Conservation (phyloP, 2,888 invertebrate species). For the Polietes domitor region DNA sequence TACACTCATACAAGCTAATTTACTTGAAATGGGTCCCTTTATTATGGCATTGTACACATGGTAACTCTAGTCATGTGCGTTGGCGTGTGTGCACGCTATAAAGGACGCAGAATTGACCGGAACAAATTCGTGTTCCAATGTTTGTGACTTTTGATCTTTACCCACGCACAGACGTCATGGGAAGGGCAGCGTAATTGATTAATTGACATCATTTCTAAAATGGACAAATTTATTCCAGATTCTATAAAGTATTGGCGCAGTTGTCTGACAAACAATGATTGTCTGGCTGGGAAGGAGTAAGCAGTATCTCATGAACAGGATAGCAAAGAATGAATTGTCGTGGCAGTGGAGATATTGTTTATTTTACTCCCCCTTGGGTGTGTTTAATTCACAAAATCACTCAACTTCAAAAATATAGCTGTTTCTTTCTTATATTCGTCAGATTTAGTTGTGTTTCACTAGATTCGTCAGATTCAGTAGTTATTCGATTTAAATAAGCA, state of each 20-base stretch:
- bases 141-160: background rate
- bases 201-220: slow-evolving; percentile 6
- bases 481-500: too few relatives aligned
- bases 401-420: too few relatives aligned
- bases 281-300: background rate
- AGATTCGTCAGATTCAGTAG: too few relatives aligned
- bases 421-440: too few relatives aligned
- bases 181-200: slow-evolving; percentile 47
- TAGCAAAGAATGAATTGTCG: too few relatives aligned
- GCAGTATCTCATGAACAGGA: background rate
- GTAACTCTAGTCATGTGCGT: background rate
- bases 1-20: background rate
- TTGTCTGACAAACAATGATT: background rate
- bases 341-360: too few relatives aligned
- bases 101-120: slow-evolving; percentile 40
- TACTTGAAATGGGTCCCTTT: background rate
- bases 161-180: slow-evolving; percentile 19
- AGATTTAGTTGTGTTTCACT: too few relatives aligned
- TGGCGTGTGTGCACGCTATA: slow-evolving; percentile 52
- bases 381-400: too few relatives aligned
- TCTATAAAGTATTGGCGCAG: background rate
- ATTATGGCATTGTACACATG: background rate
- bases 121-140: slow-evolving; percentile 52
- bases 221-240: background rate
- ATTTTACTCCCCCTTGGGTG: too few relatives aligned